Evolutionary conservation across 92 coral and sea anemone genomes (phyloP).

Genomic region (Hydrozoanthus gracilis): DNA sequence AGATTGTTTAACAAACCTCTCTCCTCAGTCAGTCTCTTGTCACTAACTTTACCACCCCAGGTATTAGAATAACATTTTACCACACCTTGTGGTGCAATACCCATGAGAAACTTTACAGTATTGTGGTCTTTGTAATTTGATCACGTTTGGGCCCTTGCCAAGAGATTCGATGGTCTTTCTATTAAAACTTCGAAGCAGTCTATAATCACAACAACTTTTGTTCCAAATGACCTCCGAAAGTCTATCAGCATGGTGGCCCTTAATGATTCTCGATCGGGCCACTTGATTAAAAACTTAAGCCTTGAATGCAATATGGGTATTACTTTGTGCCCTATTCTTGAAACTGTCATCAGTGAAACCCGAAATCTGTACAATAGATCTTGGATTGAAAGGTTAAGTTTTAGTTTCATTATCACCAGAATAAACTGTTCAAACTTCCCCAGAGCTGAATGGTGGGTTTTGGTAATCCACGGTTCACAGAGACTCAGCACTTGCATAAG

Average conservation of each 20-base stretch:
- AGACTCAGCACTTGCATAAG: too few relatives aligned
- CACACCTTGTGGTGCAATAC: constrained; percentile 8
- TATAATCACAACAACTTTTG: not conserved
- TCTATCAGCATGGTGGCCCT: constrained; percentile 27
- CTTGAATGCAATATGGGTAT: not conserved
- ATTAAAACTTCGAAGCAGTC: not conserved
- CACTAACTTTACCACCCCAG: constrained; percentile 8
- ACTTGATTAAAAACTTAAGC: not conserved
- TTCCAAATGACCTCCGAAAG: constrained; percentile 2
- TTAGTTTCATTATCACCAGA: not conserved
- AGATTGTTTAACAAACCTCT: not conserved
- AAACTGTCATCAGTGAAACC: not conserved
- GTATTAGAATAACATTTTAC: constrained; percentile 2
- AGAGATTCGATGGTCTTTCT: not conserved
- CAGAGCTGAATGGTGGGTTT: not conserved
- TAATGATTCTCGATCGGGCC: constrained; percentile 26
- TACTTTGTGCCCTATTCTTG: not conserved
- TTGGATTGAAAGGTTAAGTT: not conserved
- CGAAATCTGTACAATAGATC: not conserved
- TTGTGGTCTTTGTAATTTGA: too few relatives aligned
- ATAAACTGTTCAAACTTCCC: not conserved
- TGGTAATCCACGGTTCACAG: not conserved
- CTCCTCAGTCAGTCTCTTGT: not conserved
- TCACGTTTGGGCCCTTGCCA: not conserved
- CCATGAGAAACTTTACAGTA: too few relatives aligned